phyloP scores from a whole-genome alignment of 2,888 invertebrate species.

The Leptinotarsa haldemani region DNA sequence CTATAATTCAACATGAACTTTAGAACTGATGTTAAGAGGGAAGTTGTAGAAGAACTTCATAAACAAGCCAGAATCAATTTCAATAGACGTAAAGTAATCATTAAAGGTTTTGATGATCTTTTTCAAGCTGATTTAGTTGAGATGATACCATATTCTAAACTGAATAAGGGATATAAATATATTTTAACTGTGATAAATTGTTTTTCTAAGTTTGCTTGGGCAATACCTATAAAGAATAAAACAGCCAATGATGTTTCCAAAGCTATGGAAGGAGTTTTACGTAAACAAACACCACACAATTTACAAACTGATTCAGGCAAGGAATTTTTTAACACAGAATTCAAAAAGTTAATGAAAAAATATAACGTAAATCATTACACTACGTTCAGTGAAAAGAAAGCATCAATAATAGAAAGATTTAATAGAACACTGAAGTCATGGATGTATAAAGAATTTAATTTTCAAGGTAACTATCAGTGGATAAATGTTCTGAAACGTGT shows the following conservation, averaged over 20 bases:
- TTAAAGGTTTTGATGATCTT: constrained; percentile 60
- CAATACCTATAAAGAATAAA: constrained; percentile 55
- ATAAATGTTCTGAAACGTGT: constrained; percentile 33
- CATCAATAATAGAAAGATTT: constrained; percentile 48
- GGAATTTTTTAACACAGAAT: constrained; percentile 55
- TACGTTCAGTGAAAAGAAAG: constrained; percentile 44
- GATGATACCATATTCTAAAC: constrained; percentile 53
- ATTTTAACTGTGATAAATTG: constrained; percentile 58
- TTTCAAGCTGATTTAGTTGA: constrained; percentile 63
- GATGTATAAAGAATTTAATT: constrained; percentile 54
- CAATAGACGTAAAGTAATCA: no score
- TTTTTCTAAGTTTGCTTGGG: constrained; percentile 61
- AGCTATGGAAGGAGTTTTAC: constrained; percentile 31
- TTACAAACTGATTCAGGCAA: constrained; percentile 55
- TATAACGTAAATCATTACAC: constrained; percentile 50
- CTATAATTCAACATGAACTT: no score
- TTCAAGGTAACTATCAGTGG: constrained; percentile 55
- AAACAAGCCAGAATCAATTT: no score
- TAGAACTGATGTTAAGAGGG: constrained; percentile 56
- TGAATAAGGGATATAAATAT: constrained; percentile 56
- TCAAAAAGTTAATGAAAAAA: constrained; percentile 49
- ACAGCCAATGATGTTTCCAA: constrained; percentile 49
- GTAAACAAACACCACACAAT: constrained; percentile 35
- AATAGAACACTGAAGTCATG: constrained; percentile 49
- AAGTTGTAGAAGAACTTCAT: constrained; percentile 49